These are phyloP conservation scores for Stylophora pistillata DNA, from an alignment of 64 coral and sea anemone species.

Conservation along the genomic window DNA sequence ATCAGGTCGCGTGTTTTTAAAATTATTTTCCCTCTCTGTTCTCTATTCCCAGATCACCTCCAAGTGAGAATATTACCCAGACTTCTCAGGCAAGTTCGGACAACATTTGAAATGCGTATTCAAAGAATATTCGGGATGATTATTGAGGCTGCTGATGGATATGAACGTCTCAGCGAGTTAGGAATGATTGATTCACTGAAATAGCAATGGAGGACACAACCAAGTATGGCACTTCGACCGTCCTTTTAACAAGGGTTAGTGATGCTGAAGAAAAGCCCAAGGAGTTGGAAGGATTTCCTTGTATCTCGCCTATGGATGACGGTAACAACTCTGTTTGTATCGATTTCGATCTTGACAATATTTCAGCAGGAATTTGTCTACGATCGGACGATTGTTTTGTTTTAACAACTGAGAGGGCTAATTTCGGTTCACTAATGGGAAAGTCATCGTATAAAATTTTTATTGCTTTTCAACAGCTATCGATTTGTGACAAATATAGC, in stretches of 20 bases:
- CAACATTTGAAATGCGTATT: not conserved
- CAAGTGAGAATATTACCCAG: not conserved
- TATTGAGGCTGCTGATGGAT: not conserved
- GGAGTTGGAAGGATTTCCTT: slow-evolving; percentile 56
- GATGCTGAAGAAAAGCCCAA: not conserved
- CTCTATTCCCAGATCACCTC: not conserved
- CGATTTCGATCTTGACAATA: not conserved
- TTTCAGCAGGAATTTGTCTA: not conserved
- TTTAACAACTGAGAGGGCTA: not conserved
- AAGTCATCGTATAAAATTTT: not conserved
- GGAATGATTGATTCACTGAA: not conserved
- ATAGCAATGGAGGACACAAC: slow-evolving; percentile 15
- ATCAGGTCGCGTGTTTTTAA: not conserved
- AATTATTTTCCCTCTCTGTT: not conserved
- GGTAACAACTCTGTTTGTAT: not conserved
- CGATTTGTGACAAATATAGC: not conserved
- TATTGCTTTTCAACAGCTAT: not conserved
- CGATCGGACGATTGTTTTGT: not conserved
- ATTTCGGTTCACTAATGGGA: not conserved
- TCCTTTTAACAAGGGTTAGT: slow-evolving; percentile 18
- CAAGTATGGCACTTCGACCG: slow-evolving; percentile 56
- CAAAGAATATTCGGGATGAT: not conserved
- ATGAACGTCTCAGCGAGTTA: not conserved
- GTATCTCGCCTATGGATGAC: slow-evolving; percentile 71
- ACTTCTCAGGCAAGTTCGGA: not conserved